phyloP scores from a whole-genome alignment of 2,888 invertebrate genomes.

The Neocrepidodera transversa region DNA sequence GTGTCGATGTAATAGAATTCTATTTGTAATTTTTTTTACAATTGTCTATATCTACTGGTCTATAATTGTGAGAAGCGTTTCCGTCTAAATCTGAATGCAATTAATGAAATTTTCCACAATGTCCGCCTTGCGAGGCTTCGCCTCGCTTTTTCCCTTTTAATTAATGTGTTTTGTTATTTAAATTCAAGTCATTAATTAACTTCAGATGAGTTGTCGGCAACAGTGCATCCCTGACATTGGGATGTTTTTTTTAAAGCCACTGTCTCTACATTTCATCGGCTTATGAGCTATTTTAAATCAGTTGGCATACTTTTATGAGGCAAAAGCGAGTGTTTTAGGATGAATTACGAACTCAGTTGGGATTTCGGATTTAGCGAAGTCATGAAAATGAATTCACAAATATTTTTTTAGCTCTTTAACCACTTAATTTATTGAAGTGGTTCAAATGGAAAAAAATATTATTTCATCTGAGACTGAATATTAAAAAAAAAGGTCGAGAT shows the following conservation, averaged over 20 bases:
- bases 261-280: slow-evolving; percentile 2
- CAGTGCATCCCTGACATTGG: slow-evolving; percentile 29
- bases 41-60: too few relatives aligned
- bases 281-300: slow-evolving; percentile 8
- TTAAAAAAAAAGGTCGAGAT: too few relatives aligned
- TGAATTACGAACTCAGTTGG: neutral
- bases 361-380: neutral
- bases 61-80: slow-evolving; percentile 2
- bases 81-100: slow-evolving; percentile 24
- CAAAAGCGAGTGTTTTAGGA: neutral
- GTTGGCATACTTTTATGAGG: neutral
- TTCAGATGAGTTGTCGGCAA: slow-evolving; percentile 35
- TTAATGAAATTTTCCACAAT: slow-evolving; percentile 31
- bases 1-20: too few relatives aligned
- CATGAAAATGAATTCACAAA: neutral
- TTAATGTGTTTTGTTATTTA: slow-evolving; percentile 45
- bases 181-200: slow-evolving; percentile 43
- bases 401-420: neutral
- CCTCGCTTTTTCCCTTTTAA: slow-evolving; percentile 32
- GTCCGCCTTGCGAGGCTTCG: slow-evolving; percentile 7
- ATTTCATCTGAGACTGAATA: too few relatives aligned
- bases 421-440: too few relatives aligned
- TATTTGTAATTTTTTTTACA: too few relatives aligned
- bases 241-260: slow-evolving; percentile 7
- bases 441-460: too few relatives aligned